A percentile compares a stretch with the other conserved stretches of the same genome.
phyloP scores from a whole-genome alignment of 2,113 vertebrate genomes.

The Chaetura pelagica region DNA sequence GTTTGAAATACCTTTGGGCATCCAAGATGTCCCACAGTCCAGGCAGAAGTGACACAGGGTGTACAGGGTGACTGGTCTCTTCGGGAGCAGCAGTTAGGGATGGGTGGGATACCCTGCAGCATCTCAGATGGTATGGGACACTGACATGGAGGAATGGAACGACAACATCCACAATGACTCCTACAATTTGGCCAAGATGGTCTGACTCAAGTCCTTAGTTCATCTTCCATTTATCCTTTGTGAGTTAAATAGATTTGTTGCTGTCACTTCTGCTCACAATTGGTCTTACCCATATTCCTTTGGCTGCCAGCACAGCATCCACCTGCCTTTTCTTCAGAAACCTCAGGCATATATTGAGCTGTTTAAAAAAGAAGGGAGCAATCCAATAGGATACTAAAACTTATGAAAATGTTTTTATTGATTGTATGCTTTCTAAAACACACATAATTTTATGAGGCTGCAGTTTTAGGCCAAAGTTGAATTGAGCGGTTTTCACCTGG shows the following conservation, averaged over 20 bases:
- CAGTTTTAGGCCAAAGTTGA: background rate
- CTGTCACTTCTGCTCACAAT: background rate
- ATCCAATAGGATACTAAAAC: background rate
- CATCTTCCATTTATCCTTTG: background rate
- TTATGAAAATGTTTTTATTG: background rate
- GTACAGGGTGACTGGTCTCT: background rate
- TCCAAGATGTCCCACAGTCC: background rate
- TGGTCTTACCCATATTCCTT: background rate
- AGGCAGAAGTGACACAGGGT: background rate
- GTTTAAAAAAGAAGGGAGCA: background rate
- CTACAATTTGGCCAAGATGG: background rate
- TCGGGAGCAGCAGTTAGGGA: background rate
- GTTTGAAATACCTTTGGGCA: background rate
- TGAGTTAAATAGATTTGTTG: background rate
- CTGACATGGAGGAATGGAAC: background rate
- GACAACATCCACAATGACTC: background rate
- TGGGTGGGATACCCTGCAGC: fast-evolving
- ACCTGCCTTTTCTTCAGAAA: background rate
- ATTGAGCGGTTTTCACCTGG: background rate
- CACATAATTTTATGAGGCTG: background rate
- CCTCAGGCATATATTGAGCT: background rate
- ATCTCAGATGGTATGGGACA: background rate
- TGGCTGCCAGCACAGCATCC: background rate
- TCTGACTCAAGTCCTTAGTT: background rate
- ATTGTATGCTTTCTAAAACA: background rate